Conservation (phyloP, 2,888 invertebrate genomes). For the Lasioglossum lativentre region DNA sequence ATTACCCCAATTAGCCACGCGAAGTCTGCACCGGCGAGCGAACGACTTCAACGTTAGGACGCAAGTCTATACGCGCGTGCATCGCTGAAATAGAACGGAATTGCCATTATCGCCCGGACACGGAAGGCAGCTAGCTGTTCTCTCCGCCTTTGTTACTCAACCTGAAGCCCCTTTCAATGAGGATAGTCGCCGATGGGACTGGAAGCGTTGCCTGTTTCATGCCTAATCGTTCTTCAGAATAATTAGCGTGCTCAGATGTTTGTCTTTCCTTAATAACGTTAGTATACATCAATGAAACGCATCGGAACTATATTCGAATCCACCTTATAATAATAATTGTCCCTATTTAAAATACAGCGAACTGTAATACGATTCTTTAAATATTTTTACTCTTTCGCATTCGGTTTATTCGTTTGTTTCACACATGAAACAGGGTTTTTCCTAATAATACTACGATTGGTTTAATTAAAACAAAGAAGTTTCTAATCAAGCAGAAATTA, state of each 20-base stretch:
- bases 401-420: too few relatives aligned
- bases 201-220: background rate
- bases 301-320: too few relatives aligned
- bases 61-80: conserved; percentile 20
- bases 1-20: conserved; percentile 80
- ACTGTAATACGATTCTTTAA: too few relatives aligned
- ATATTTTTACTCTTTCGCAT: too few relatives aligned
- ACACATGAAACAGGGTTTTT: too few relatives aligned
- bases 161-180: conserved; percentile 1
- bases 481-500: background rate
- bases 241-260: background rate
- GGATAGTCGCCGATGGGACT: conserved; percentile 4
- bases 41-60: conserved; percentile 34
- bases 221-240: background rate
- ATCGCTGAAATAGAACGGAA: conserved; percentile 33
- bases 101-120: conserved; percentile 49
- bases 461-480: too few relatives aligned
- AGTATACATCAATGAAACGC: too few relatives aligned
- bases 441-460: too few relatives aligned
- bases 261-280: background rate
- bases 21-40: conserved; percentile 41
- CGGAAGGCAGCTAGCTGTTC: conserved; percentile 15
- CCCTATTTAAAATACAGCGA: too few relatives aligned
- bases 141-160: conserved; percentile 32
- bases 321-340: too few relatives aligned